Conservation (phyloP, 2,797 vertebrate species). For the Lepus townsendii region DNA sequence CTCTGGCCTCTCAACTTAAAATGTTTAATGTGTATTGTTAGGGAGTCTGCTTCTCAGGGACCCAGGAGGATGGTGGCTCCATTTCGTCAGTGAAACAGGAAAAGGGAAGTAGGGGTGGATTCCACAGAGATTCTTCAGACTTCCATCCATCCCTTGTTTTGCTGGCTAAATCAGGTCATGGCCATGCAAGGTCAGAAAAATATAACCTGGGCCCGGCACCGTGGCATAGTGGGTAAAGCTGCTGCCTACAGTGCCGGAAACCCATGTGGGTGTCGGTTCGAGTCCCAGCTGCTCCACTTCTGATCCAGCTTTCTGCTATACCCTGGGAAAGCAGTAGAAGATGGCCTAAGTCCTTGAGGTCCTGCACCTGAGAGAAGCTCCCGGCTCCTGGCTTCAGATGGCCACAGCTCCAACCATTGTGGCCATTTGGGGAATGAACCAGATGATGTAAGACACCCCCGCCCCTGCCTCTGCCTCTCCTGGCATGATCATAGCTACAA, state of each 20-base stretch:
- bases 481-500: background rate
- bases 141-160: background rate
- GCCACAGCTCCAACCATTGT: no score
- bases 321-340: no score
- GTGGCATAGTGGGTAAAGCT: no score
- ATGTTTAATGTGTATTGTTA: background rate
- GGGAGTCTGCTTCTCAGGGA: background rate
- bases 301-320: no score
- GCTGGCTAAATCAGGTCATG: background rate
- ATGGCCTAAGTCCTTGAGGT: no score
- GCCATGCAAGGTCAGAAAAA: conserved; percentile 2
- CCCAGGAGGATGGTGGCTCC: background rate
- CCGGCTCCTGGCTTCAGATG: no score
- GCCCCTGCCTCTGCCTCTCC: background rate
- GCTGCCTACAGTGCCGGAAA: no score
- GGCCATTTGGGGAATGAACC: no score
- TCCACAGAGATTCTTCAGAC: background rate
- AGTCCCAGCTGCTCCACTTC: no score
- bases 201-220: background rate
- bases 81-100: background rate
- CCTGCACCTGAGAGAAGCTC: no score
- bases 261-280: no score
- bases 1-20: background rate
- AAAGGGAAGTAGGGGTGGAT: background rate
- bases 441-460: no score